Base-by-base conservation (phyloP, 2,888 invertebrate genomes). In the Julus scandinavius region DNA sequence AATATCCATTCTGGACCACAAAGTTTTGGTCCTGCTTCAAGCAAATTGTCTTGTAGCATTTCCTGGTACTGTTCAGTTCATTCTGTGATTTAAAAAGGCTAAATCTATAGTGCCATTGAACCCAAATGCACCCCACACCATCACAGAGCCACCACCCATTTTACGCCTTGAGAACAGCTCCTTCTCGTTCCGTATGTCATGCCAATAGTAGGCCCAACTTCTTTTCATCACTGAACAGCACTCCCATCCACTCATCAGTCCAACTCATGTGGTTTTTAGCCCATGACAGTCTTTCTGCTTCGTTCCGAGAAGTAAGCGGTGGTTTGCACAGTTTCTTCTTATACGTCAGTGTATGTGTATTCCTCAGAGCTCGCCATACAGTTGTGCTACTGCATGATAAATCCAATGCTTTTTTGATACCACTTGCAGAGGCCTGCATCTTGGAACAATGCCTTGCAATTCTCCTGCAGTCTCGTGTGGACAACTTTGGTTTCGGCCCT, bases 251-350 rank as follows among this genome's bases (percentile, higher is more conserved):
- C n/a, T 63, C n/a, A n/a, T 63, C n/a, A n/a, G 63, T 63, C 63
- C 63, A 63, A 63, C 63, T 63, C 63, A 63, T 63, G n/a, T n/a
- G n/a, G n/a, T 63, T 63, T n/a, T 58, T 58, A n/a, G 58, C 58
- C 40, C 84, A 38, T 41, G 41, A 84, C 41, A 84, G 41, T 13
- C 40, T 38, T 41, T 84, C 41, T 84, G 84, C n/a, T 84, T 84
- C n/a, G 84, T 84, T 84, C 40, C 41, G 9, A 84, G 84, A 40
- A 41, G 9, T 84, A 84, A 84, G 84, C 38, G 84, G 84, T 84
- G 84, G 84, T 84, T 41, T 84, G 84, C 84, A 84, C 84, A 84
- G 84, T 41, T 84, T 84, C 41, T 84, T 84, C 84, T 84, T 84
- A 41, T 84, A 84, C 84, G 13, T 84, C 84, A 84, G 41, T 84